phyloP scores from a whole-genome alignment of 2,797 vertebrate genomes.

The Gallinago solitaria region DNA sequence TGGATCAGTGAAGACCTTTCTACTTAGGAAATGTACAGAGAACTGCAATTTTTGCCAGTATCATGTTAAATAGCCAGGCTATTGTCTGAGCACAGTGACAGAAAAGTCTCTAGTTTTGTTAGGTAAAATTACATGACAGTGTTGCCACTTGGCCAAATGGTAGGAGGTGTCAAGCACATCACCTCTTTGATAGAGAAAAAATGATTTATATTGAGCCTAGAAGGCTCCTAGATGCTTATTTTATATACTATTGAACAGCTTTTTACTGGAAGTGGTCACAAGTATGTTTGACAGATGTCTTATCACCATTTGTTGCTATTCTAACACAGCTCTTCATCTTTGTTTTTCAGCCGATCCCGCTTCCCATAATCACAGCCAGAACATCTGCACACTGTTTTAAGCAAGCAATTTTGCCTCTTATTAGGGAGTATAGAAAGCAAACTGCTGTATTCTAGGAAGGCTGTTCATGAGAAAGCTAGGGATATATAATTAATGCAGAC shows the following conservation, averaged over 20 bases:
- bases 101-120: not conserved
- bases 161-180: not conserved
- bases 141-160: not conserved
- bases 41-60: not conserved
- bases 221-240: not conserved
- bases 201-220: not conserved
- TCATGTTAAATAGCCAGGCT: not conserved
- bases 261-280: not conserved
- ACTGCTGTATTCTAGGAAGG: not conserved
- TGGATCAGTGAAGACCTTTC: not conserved
- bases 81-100: not conserved
- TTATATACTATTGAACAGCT: not conserved
- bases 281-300: not conserved
- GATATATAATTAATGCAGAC: not conserved
- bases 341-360: not conserved
- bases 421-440: conserved; percentile 1
- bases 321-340: not conserved
- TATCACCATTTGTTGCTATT: conserved; percentile 7
- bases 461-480: not conserved
- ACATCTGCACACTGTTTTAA: conserved; percentile 19
- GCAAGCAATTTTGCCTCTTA: conserved; percentile 8
- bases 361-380: not conserved
- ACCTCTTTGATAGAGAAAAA: not conserved
- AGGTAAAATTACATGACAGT: not conserved
- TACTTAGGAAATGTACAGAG: not conserved